phyloP scores from a whole-genome alignment of 2,888 invertebrate species.

The Nomada lathburiana region DNA sequence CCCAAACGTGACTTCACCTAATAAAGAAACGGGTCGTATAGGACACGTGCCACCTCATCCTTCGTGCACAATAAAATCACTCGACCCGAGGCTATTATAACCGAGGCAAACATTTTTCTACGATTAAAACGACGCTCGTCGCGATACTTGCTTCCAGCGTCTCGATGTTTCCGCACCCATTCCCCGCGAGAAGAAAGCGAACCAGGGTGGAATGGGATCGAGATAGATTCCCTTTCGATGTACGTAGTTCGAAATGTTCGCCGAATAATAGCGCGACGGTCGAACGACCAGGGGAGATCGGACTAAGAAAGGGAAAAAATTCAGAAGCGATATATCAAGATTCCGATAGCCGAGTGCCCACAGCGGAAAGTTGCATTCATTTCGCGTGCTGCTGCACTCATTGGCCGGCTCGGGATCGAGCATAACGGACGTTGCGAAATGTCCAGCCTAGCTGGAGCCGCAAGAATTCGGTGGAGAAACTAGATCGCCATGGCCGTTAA shows the following conservation, averaged over 20 bases:
- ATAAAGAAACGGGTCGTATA: neutral
- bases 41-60: neutral
- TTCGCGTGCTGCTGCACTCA: slow-evolving; percentile 50
- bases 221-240: slow-evolving; percentile 26
- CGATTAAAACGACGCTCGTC: slow-evolving; percentile 12
- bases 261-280: slow-evolving; percentile 29
- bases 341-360: slow-evolving; percentile 43
- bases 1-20: neutral
- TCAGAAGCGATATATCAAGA: slow-evolving; percentile 62
- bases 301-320: slow-evolving; percentile 2
- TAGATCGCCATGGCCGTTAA: slow-evolving; percentile 68
- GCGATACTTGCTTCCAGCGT: slow-evolving; percentile 20
- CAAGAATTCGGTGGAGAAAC: slow-evolving; percentile 46
- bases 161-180: slow-evolving; percentile 11
- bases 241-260: slow-evolving; percentile 26
- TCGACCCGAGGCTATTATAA: neutral
- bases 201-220: neutral
- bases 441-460: slow-evolving; percentile 61
- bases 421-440: slow-evolving; percentile 66
- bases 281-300: neutral
- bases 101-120: slow-evolving; percentile 29
- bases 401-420: slow-evolving; percentile 43
- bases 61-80: neutral
- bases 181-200: neutral
- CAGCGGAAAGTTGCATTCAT: slow-evolving; percentile 70